Evolutionary conservation across 2,888 invertebrate genomes (phyloP).

Genomic region (Eilema griseolum): DNA sequence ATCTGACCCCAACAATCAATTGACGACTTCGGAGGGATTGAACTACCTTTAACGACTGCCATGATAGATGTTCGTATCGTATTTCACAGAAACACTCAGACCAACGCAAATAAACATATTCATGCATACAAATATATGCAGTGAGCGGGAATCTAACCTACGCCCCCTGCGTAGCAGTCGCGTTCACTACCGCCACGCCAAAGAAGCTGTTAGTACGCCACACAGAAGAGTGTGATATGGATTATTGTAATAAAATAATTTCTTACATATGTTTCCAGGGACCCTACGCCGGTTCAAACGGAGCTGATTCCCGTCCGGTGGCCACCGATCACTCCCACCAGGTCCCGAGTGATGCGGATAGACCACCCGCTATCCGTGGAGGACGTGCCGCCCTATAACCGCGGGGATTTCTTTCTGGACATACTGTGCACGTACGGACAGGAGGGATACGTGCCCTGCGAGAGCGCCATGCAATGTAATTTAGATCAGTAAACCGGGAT

Average conservation of each 20-base stretch:
- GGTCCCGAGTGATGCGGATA: slow-evolving; percentile 63
- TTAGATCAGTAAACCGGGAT: slow-evolving; percentile 5
- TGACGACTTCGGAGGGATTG: too few species aligned
- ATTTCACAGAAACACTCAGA: too few species aligned
- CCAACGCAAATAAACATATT: too few species aligned
- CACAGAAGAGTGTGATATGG: too few species aligned
- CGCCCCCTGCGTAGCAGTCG: too few species aligned
- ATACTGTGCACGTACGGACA: slow-evolving; percentile 73
- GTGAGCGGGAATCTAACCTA: too few species aligned
- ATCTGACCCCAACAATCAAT: too few species aligned
- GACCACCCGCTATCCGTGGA: slow-evolving; percentile 54
- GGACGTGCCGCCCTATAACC: slow-evolving; percentile 48
- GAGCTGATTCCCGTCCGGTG: slow-evolving; percentile 64
- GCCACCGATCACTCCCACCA: slow-evolving; percentile 61
- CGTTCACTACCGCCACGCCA: too few species aligned
- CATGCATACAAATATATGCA: too few species aligned
- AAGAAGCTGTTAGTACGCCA: too few species aligned
- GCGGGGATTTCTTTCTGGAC: slow-evolving; percentile 60
- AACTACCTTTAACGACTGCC: too few species aligned
- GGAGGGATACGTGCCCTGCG: slow-evolving; percentile 75
- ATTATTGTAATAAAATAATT: not conserved
- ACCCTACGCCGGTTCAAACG: slow-evolving; percentile 69
- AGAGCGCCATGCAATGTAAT: slow-evolving; percentile 60
- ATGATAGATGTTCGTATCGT: too few species aligned
- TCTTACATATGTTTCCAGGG: slow-evolving; percentile 56